phyloP scores from a whole-genome alignment of 2,888 invertebrate species.

The Chorisops tibialis region DNA sequence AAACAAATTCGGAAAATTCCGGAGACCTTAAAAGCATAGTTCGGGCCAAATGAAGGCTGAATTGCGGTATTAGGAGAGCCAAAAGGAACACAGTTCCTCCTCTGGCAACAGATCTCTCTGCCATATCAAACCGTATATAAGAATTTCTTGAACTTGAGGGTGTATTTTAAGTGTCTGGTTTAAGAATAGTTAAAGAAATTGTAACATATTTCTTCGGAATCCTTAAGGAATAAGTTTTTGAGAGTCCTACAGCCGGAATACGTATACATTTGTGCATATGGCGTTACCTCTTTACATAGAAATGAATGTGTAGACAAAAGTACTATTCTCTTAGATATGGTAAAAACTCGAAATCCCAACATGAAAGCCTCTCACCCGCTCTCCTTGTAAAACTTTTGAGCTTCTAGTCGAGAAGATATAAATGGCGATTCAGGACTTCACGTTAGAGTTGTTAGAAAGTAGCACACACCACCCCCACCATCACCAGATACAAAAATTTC shows the following conservation, averaged over 20 bases:
- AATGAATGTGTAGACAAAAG: not conserved
- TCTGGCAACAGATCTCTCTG: conserved; percentile 16
- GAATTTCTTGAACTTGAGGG: conserved; percentile 12
- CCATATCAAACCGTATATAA: conserved; percentile 8
- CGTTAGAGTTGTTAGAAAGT: too few relatives aligned
- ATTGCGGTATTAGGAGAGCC: too few relatives aligned
- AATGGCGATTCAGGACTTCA: not conserved
- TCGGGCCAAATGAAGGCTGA: not conserved
- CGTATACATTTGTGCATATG: too few relatives aligned
- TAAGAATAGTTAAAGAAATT: conserved; percentile 32
- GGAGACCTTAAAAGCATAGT: conserved; percentile 13
- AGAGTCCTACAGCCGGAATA: not conserved
- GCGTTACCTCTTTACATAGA: not conserved
- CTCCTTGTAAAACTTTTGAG: not conserved
- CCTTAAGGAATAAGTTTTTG: not conserved
- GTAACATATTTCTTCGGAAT: conserved; percentile 28
- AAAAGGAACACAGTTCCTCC: conserved; percentile 3
- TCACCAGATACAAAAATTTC: conserved; percentile 29
- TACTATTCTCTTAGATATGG: not conserved
- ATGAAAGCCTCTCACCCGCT: not conserved
- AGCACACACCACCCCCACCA: too few relatives aligned
- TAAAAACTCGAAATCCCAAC: conserved; percentile 2
- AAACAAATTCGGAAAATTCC: conserved; percentile 27
- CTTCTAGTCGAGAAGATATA: not conserved
- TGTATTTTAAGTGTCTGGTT: conserved; percentile 28